Evolutionary conservation across 2,113 vertebrate genomes (phyloP), one percentile per base, ranked within the genome.

Genomic region (Meriones unguiculatus): DNA sequence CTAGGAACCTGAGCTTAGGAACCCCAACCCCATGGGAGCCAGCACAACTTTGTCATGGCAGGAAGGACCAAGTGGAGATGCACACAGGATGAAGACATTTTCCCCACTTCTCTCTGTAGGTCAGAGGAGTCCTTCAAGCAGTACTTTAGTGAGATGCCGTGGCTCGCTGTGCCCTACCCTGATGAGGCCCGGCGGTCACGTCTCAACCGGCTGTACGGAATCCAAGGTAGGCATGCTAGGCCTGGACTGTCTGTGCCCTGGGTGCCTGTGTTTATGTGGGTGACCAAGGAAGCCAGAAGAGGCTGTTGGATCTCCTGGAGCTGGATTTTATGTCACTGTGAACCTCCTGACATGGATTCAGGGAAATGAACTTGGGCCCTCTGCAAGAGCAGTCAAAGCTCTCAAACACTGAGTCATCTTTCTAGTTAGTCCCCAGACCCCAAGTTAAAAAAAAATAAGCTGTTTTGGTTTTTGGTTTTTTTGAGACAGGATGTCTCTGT

Each of bases 71-170:
- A 2, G 7, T 0, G 13, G 73, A 17, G 70, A 54, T 52, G 20
- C 28, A 7, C 38, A 18, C 0, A 4, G n/a, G 50, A 9, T 67
- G 2, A 73, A 0, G 38, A 67, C 3, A 30, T 41, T 59, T 82
- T 65, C n/a, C 64, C 52, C 13, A 3, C 95, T 93, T 75, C 38
- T 32, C 77, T 78, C 76, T 77, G 0, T 77, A 99, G 99, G 98
- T 99, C 99, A 28, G 99, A 99, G 98, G 99, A 99, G 90, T 99
- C 99, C 3, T 99, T 99, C 98, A 99, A 99, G 95, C 99, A 99
- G 98, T 99, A 99, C 97, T 99, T 99, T 98, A 99, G 99, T 1
- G 99, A 99, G 98, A 99, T 99, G 99, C 99, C 99, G 12, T 99
- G 99, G 99, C 96, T 99, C 15, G 99, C 99, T 0, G 98, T 99